Percentiles rank a stretch among this genome's conserved stretches.
Conservation (phyloP, 2,888 invertebrate species). For the Hypomecis punctinalis region DNA sequence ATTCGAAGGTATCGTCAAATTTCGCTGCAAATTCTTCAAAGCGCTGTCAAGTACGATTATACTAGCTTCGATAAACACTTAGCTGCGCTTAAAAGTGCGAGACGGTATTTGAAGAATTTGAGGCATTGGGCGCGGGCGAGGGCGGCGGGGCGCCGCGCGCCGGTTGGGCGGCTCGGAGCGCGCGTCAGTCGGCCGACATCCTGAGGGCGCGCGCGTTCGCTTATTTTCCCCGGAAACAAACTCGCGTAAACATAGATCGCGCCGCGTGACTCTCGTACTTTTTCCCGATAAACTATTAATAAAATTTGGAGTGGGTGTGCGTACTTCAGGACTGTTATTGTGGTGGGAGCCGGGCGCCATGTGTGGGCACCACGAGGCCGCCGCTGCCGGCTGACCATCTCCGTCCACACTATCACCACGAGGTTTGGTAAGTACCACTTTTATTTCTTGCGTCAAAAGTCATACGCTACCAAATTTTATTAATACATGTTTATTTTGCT, state of each 20-base stretch:
- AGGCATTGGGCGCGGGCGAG: conserved; percentile 65
- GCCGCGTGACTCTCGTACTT: conserved; percentile 29
- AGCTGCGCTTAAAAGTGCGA: conserved; percentile 61
- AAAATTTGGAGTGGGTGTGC: conserved; percentile 33
- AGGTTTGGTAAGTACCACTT: conserved; percentile 65
- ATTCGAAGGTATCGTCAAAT: conserved; percentile 23
- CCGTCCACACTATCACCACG: conserved; percentile 56
- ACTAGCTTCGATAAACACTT: conserved; percentile 57
- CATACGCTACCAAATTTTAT: background rate
- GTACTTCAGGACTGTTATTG: conserved; percentile 35
- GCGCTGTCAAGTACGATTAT: conserved; percentile 53
- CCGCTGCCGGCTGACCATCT: conserved; percentile 67
- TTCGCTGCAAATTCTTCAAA: conserved; percentile 23
- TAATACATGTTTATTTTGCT: too few relatives aligned
- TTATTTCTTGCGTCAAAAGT: background rate
- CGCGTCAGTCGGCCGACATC: conserved; percentile 44
- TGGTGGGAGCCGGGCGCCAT: conserved; percentile 50
- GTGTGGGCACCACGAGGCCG: conserved; percentile 65
- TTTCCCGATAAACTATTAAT: conserved; percentile 42
- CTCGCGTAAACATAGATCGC: conserved; percentile 34
- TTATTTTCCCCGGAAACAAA: conserved; percentile 34
- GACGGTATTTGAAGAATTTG: conserved; percentile 63
- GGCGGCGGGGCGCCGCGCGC: conserved; percentile 70
- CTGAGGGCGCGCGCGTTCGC: conserved; percentile 46
- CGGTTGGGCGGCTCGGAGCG: conserved; percentile 52